A percentile compares a stretch with the other conserved stretches of the same genome.
These are phyloP conservation scores for Melanotaenia duboulayi DNA, from an alignment of 2,113 vertebrate genomes.

Conservation along the genomic window DNA sequence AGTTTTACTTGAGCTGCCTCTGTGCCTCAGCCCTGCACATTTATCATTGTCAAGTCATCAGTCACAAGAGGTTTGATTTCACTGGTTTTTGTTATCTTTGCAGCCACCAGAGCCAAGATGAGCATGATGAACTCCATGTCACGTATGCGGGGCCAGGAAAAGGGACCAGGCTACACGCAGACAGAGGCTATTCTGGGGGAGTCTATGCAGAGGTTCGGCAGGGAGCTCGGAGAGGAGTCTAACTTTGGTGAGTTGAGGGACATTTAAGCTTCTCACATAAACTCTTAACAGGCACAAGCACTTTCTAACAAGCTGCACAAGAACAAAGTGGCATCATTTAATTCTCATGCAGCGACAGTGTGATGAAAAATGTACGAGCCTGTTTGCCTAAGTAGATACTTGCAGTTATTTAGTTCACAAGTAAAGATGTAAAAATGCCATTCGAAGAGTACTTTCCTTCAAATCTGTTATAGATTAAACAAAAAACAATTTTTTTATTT, in stretches of 20 bases:
- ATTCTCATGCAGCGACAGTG: conserved; percentile 3
- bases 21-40: neutral
- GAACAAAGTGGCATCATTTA: conserved; percentile 23
- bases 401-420: neutral
- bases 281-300: neutral
- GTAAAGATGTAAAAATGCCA: too few relatives aligned
- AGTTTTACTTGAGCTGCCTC: neutral
- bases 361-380: conserved; percentile 46
- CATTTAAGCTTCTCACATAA: neutral
- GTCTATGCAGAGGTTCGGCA: conserved; percentile 94
- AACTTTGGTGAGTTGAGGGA: conserved; percentile 89
- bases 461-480: neutral
- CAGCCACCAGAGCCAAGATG: conserved; percentile 98
- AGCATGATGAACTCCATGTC: conserved; percentile 99
- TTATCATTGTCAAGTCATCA: neutral
- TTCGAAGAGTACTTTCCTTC: too few relatives aligned
- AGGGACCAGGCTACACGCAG: conserved; percentile 95
- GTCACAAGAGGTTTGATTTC: neutral
- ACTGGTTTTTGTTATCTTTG: conserved; percentile 16
- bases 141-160: conserved; percentile 97
- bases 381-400: conserved; percentile 26
- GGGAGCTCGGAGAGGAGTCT: conserved; percentile 96
- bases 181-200: conserved; percentile 92
- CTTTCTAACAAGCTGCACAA: conserved; percentile 14
- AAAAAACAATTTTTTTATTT: neutral